These are phyloP conservation scores for Scelioninae gen. 2 DNA, from an alignment of 2,888 invertebrate genomes.

Conservation along the genomic window DNA sequence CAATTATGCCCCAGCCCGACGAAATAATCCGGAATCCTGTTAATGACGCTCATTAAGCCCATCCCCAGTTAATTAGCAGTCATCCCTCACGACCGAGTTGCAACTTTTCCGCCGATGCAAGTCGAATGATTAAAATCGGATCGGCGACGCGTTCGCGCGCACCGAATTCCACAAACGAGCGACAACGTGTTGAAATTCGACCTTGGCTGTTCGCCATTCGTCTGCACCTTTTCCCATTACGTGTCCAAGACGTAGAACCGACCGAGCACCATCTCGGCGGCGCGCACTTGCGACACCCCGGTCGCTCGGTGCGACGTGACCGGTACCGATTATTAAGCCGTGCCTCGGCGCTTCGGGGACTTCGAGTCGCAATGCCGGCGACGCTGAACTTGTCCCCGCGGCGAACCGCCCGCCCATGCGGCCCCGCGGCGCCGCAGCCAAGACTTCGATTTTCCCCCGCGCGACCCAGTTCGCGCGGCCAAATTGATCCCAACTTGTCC, in stretches of 20 bases:
- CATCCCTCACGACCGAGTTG: constrained; percentile 29
- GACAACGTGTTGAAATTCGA: constrained; percentile 44
- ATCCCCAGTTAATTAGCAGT: constrained; percentile 21
- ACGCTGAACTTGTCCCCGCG: constrained; percentile 42
- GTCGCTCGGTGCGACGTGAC: constrained; percentile 29
- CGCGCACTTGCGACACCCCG: constrained; percentile 19
- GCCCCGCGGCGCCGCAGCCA: constrained; percentile 16
- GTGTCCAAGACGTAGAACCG: constrained; percentile 37
- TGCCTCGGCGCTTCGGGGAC: constrained; percentile 1
- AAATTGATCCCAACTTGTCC: constrained; percentile 36
- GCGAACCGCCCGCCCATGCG: constrained; percentile 6
- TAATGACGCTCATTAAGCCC: constrained; percentile 18
- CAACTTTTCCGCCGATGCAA: constrained; percentile 2
- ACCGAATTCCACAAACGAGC: constrained; percentile 36
- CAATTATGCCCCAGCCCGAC: constrained; percentile 5
- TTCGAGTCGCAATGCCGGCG: constrained; percentile 33
- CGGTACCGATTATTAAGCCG: constrained; percentile 21
- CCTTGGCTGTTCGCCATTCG: constrained; percentile 53
- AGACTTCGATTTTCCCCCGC: constrained; percentile 39
- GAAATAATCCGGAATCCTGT: constrained; percentile 14
- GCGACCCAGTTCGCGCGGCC: constrained; percentile 42
- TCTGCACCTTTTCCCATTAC: constrained; percentile 46
- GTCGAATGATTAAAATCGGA: constrained; percentile 43
- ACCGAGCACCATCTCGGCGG: constrained; percentile 26
- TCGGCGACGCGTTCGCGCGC: constrained; percentile 26